A percentile compares a stretch with the other conserved stretches of the same genome.
Evolutionary conservation across 2,797 vertebrate genomes (phyloP).

Genomic region (Ctenosaura bakeri): DNA sequence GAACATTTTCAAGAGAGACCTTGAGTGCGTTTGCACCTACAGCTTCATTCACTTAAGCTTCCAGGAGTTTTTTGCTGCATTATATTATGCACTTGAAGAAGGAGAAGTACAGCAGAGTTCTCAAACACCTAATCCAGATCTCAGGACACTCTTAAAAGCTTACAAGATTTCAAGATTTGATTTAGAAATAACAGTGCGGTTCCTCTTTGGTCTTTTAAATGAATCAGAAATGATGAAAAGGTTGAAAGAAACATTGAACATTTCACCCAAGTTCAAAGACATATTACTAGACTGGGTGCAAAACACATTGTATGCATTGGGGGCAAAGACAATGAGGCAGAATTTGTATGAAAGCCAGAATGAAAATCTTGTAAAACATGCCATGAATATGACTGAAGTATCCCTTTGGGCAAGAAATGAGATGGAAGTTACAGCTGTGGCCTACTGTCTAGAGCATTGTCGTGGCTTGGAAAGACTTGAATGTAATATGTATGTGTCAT

Average conservation of each 20-base stretch:
- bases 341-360: no score
- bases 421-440: slow-evolving; percentile 35
- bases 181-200: slow-evolving; percentile 54
- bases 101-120: neutral
- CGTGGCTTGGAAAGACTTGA: slow-evolving; percentile 12
- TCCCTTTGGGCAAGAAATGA: no score
- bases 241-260: slow-evolving; percentile 51
- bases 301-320: no score
- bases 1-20: slow-evolving; percentile 32
- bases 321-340: no score
- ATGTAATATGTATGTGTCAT: no score
- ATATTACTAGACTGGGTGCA: slow-evolving; percentile 44
- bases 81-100: slow-evolving; percentile 20
- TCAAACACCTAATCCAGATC: neutral
- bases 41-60: slow-evolving; percentile 67
- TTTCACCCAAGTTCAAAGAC: slow-evolving; percentile 44
- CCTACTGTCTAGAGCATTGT: slow-evolving; percentile 63
- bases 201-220: slow-evolving; percentile 71
- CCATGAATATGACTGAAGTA: no score
- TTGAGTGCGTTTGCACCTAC: neutral
- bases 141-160: neutral
- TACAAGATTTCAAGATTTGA: neutral
- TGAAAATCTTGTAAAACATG: no score
- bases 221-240: slow-evolving; percentile 40
- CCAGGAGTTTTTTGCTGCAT: slow-evolving; percentile 74